Evolutionary conservation across 1,140 invertebrate species (phyloP).

Genomic region (Pseudoatta argentina): DNA sequence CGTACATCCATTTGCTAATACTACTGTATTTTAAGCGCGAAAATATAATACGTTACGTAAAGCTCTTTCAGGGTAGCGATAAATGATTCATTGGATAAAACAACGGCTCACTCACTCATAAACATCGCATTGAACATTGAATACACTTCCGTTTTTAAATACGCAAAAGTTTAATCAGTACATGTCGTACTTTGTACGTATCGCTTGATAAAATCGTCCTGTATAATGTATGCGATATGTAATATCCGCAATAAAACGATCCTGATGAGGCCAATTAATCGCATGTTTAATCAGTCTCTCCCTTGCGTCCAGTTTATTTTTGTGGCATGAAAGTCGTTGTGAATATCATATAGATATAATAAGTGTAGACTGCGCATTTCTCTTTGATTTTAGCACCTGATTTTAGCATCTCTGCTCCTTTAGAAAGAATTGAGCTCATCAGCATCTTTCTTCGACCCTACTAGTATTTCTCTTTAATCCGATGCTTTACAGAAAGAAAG

Average conservation of each 20-base stretch:
- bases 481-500: no score
- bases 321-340: neutral
- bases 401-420: no score
- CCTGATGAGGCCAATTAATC: conserved; percentile 24
- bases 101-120: conserved; percentile 28
- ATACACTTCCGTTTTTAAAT: conserved; percentile 41
- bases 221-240: neutral
- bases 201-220: neutral
- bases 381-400: no score
- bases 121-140: conserved; percentile 52
- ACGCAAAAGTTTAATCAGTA: conserved; percentile 50
- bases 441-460: no score
- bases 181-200: neutral
- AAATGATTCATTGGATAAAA: conserved; percentile 48
- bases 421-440: no score
- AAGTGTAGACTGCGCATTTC: no score
- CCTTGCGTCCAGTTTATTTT: neutral
- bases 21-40: neutral
- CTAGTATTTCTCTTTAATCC: no score
- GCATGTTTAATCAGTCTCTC: neutral
- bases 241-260: conserved; percentile 7
- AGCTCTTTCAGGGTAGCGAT: conserved; percentile 8
- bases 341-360: no score
- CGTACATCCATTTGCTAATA: conserved; percentile 1
- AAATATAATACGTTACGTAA: conserved; percentile 17